Conservation (phyloP, 2,113 vertebrate species). For the Tetrax tetrax region DNA sequence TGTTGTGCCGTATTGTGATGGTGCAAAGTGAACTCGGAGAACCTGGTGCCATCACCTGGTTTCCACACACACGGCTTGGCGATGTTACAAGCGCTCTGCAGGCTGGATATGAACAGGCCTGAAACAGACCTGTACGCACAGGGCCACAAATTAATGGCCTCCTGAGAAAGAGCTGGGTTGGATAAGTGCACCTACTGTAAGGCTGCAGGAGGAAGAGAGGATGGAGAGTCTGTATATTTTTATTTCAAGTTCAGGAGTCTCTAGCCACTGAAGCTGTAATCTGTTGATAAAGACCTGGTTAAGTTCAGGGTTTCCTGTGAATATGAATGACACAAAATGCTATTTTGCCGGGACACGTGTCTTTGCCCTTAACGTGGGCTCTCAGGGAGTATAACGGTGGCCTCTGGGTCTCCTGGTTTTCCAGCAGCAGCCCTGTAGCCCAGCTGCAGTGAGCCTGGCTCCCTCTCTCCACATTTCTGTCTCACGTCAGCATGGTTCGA, state of each 20-base stretch:
- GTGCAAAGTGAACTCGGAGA: not conserved
- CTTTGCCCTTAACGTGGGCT: not conserved
- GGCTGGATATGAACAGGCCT: not conserved
- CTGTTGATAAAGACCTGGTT: not conserved
- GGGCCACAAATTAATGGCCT: conserved; percentile 5
- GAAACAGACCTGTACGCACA: not conserved
- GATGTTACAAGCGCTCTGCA: not conserved
- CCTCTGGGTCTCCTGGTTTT: not conserved
- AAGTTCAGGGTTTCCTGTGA: not conserved
- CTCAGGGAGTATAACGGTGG: not conserved
- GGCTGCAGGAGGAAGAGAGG: not conserved
- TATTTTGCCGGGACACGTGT: not conserved
- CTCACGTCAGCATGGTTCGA: accelerated
- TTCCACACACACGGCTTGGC: not conserved
- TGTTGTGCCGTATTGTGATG: accelerated
- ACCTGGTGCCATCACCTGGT: not conserved
- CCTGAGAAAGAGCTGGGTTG: conserved; percentile 27
- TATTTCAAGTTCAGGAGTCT: not conserved
- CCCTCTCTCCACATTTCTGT: not conserved
- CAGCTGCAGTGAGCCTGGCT: not conserved
- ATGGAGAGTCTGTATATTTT: not conserved
- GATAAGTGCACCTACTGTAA: not conserved
- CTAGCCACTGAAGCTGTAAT: not conserved
- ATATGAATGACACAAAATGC: not conserved
- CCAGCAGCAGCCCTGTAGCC: not conserved